A percentile compares a stretch with the other conserved stretches of the same genome.
phyloP scores from a whole-genome alignment of 92 coral and sea anemone species.

The Bergia puertoricense region DNA sequence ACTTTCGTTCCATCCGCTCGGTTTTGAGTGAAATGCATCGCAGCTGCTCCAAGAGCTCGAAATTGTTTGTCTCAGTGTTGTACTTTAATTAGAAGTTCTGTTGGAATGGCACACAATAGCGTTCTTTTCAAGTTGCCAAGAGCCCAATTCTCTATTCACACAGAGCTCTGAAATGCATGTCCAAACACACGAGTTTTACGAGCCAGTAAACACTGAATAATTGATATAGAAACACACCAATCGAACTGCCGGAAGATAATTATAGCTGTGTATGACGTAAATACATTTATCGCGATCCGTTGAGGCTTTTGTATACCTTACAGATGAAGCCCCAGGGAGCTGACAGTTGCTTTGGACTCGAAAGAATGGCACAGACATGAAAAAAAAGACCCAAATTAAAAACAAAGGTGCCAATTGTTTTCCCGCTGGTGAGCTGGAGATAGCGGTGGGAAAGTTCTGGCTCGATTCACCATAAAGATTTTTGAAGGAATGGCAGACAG shows the following conservation, averaged over 20 bases:
- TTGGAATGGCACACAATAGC: conserved; percentile 13
- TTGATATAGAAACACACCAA: conserved; percentile 76
- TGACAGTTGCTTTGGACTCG: conserved; percentile 1
- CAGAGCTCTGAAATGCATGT: conserved; percentile 4
- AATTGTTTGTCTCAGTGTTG: not conserved
- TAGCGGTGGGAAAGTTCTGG: conserved; percentile 24
- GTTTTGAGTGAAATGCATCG: not conserved
- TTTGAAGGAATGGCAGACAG: not conserved
- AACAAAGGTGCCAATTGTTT: conserved; percentile 27
- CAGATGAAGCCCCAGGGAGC: conserved; percentile 34
- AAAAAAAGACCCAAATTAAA: conserved; percentile 1
- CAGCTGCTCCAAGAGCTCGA: not conserved
- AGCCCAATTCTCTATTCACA: conserved; percentile 16
- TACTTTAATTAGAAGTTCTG: conserved; percentile 7
- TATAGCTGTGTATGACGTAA: conserved; percentile 37
- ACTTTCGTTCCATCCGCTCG: conserved; percentile 3
- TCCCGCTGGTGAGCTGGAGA: conserved; percentile 5
- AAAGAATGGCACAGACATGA: conserved; percentile 22
- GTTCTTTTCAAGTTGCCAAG: conserved; percentile 41
- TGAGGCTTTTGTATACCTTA: conserved; percentile 21
- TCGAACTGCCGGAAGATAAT: conserved; percentile 39
- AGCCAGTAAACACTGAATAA: conserved; percentile 82
- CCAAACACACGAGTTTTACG: conserved; percentile 35
- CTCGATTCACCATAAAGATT: not conserved
- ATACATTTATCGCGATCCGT: conserved; percentile 37